Evolutionary conservation across 2,113 vertebrate genomes (phyloP).

Genomic region (Promerops cafer): DNA sequence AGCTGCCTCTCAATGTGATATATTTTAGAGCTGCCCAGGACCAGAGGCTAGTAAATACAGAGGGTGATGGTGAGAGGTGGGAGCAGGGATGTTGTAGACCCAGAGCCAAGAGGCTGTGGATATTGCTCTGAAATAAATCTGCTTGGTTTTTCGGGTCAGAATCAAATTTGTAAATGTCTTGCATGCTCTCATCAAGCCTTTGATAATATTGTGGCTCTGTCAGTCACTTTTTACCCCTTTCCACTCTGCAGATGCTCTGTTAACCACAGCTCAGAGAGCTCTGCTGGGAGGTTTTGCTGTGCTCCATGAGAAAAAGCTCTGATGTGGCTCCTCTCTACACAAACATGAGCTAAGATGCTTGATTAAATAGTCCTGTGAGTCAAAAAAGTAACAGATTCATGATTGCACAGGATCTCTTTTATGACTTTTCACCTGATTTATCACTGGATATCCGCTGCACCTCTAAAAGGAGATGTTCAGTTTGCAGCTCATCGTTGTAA

Average conservation of each 20-base stretch:
- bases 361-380: not conserved
- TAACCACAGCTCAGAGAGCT: not conserved
- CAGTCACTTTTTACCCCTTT: not conserved
- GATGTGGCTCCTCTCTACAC: not conserved
- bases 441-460: not conserved
- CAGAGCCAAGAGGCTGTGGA: not conserved
- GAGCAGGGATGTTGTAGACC: not conserved
- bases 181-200: rapidly evolving
- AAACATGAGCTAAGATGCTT: not conserved
- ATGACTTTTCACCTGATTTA: not conserved
- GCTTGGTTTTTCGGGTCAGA: not conserved
- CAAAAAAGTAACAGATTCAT: not conserved
- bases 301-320: not conserved
- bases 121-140: not conserved
- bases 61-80: not conserved
- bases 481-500: not conserved
- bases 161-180: not conserved
- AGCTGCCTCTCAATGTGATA: not conserved
- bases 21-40: not conserved
- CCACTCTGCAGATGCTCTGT: not conserved
- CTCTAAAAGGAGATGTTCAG: not conserved
- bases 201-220: not conserved
- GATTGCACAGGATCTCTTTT: not conserved
- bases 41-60: not conserved
- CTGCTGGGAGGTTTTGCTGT: not conserved